Evolutionary conservation across 1,140 invertebrate species (phyloP).

Genomic region (Liolophura sinensis): DNA sequence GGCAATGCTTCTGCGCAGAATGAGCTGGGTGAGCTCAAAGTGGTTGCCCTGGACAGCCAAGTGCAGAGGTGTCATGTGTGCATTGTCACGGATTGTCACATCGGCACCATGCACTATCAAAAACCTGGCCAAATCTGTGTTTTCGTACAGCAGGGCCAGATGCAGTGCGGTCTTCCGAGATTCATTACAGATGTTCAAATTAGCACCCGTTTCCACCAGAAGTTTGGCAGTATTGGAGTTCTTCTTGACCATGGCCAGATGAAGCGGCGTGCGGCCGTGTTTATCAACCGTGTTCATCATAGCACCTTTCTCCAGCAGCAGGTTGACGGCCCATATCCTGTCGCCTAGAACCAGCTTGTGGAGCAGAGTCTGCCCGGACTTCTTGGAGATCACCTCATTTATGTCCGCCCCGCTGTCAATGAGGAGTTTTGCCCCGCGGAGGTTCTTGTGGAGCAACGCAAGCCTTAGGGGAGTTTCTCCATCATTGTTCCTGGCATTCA

Average conservation of each 20-base stretch:
- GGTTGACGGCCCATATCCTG: conserved; percentile 28
- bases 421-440: conserved; percentile 26
- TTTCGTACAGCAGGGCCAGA: conserved; percentile 36
- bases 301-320: conserved; percentile 40
- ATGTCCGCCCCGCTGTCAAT: conserved; percentile 40
- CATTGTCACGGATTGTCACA: conserved; percentile 29
- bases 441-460: conserved; percentile 28
- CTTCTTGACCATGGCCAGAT: conserved; percentile 31
- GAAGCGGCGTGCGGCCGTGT: conserved; percentile 32
- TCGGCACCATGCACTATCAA: conserved; percentile 33
- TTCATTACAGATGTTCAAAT: conserved; percentile 33
- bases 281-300: conserved; percentile 30
- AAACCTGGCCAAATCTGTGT: conserved; percentile 35
- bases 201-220: conserved; percentile 31
- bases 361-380: conserved; percentile 34
- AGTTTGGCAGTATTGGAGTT: conserved; percentile 30
- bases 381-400: conserved; percentile 28
- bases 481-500: conserved; percentile 35
- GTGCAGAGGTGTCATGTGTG: conserved; percentile 36
- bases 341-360: conserved; percentile 40
- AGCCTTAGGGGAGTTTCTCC: conserved; percentile 31
- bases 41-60: conserved; percentile 29
- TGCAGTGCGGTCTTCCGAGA: conserved; percentile 32
- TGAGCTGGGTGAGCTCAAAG: conserved; percentile 34
- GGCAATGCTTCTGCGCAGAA: conserved; percentile 36